Percentiles rank a stretch among this genome's conserved stretches.
Conservation (phyloP, 2,888 invertebrate species). For the Conchocele bisecta region DNA sequence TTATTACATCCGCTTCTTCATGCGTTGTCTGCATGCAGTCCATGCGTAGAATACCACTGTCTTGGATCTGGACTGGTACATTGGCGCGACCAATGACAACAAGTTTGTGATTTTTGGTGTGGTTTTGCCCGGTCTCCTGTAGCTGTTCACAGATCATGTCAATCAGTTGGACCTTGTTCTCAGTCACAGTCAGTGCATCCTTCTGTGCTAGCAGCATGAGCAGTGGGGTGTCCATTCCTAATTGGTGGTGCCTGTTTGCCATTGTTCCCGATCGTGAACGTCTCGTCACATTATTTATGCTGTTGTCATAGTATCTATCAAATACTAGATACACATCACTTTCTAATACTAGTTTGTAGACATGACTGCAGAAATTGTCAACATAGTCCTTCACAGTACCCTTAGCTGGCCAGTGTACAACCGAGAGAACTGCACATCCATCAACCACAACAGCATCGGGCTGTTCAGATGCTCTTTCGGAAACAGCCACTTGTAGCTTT, state of each 20-base stretch:
- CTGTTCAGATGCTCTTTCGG: background rate
- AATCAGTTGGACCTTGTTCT: constrained; percentile 50
- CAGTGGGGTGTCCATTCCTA: constrained; percentile 30
- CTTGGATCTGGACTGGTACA: background rate
- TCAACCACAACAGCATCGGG: constrained; percentile 33
- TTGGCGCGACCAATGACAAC: background rate
- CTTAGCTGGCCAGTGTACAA: constrained; percentile 40
- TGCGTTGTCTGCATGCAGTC: constrained; percentile 51
- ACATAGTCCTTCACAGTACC: constrained; percentile 42
- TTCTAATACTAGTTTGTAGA: background rate
- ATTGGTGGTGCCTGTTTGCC: constrained; percentile 14
- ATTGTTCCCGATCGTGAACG: constrained; percentile 6
- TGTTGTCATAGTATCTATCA: constrained; percentile 40
- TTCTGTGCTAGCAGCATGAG: constrained; percentile 44
- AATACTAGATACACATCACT: constrained; percentile 29
- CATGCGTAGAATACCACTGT: constrained; percentile 7
- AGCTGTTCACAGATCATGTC: constrained; percentile 41
- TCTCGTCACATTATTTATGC: constrained; percentile 41
- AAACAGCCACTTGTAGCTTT: constrained; percentile 18
- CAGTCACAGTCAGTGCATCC: constrained; percentile 40
- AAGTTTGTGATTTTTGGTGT: background rate
- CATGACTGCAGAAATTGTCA: constrained; percentile 15
- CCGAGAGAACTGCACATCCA: constrained; percentile 47
- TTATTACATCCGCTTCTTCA: constrained; percentile 54
- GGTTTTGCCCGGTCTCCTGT: too few relatives aligned